Evolutionary conservation across 2,797 vertebrate species (phyloP).

Genomic region (Microctenopoma lineatum): DNA sequence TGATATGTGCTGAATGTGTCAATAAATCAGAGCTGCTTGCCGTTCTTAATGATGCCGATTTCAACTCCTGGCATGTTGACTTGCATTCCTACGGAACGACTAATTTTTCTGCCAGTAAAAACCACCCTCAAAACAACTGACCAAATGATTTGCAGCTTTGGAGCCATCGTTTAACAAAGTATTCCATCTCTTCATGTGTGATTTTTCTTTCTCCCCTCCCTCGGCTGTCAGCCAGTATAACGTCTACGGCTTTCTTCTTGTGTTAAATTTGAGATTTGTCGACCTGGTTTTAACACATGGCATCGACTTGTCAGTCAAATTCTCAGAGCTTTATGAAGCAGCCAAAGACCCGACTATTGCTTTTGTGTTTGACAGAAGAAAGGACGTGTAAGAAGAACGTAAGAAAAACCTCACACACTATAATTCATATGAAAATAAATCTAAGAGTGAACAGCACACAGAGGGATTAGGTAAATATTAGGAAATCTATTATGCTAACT

Average conservation of each 20-base stretch:
- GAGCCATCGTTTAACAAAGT: constrained; percentile 49
- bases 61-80: constrained; percentile 30
- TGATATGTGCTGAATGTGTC: constrained; percentile 37
- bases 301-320: constrained; percentile 60
- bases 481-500: constrained; percentile 67
- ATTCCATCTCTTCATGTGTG: constrained; percentile 54
- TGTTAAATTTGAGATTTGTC: constrained; percentile 59
- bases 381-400: constrained; percentile 10
- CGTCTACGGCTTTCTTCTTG: constrained; percentile 49
- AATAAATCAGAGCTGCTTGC: constrained; percentile 67
- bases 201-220: constrained; percentile 11
- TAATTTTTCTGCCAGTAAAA: constrained; percentile 46
- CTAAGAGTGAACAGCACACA: constrained; percentile 41
- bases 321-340: constrained; percentile 40
- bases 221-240: constrained; percentile 49
- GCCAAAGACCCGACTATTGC: constrained; percentile 41
- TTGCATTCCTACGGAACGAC: constrained; percentile 47
- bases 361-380: constrained; percentile 43
- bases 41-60: constrained; percentile 36
- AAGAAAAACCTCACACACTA: constrained; percentile 47
- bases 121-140: constrained; percentile 47
- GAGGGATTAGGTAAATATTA: constrained; percentile 69
- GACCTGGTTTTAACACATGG: constrained; percentile 56
- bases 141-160: constrained; percentile 68
- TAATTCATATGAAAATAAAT: constrained; percentile 66